phyloP scores from a whole-genome alignment of 1,140 invertebrate genomes.

The Heliconius eleuchia region DNA sequence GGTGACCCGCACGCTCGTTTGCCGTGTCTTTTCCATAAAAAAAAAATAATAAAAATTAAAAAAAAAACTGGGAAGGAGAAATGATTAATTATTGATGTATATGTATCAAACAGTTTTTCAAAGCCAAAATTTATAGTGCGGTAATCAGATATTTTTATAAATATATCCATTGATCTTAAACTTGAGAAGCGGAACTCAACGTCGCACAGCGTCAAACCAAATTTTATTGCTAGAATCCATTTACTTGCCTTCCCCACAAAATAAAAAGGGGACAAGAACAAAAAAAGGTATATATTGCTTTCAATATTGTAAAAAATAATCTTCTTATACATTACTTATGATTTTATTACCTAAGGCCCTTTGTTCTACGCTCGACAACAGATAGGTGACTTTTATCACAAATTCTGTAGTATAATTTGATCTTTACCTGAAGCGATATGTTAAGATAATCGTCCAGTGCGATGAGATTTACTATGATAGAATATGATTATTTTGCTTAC shows the following conservation, averaged over 20 bases:
- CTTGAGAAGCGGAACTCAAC: too few species aligned
- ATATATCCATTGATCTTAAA: too few species aligned
- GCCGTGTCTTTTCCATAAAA: too few species aligned
- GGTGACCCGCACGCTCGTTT: too few species aligned
- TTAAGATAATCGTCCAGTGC: not conserved
- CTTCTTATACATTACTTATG: slow-evolving; percentile 10
- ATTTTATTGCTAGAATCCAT: not conserved
- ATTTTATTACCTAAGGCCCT: slow-evolving; percentile 10
- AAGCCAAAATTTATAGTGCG: too few species aligned
- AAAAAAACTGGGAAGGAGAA: too few species aligned
- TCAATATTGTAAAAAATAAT: slow-evolving; percentile 11
- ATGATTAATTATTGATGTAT: too few species aligned
- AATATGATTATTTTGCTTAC: too few species aligned
- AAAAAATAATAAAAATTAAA: too few species aligned
- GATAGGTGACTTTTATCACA: slow-evolving; percentile 8
- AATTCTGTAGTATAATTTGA: slow-evolving; percentile 8
- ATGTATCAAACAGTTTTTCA: too few species aligned
- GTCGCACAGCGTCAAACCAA: too few species aligned
- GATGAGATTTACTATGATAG: not conserved
- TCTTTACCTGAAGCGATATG: slow-evolving; percentile 3
- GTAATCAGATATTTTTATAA: too few species aligned
- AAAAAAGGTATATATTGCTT: not conserved
- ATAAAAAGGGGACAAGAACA: not conserved
- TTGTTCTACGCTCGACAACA: slow-evolving; percentile 6
- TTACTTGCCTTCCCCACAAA: not conserved